Evolutionary conservation across 2,888 invertebrate genomes (phyloP), one percentile per base, ranked within the genome.

Genomic region (Leucozona laternaria): DNA sequence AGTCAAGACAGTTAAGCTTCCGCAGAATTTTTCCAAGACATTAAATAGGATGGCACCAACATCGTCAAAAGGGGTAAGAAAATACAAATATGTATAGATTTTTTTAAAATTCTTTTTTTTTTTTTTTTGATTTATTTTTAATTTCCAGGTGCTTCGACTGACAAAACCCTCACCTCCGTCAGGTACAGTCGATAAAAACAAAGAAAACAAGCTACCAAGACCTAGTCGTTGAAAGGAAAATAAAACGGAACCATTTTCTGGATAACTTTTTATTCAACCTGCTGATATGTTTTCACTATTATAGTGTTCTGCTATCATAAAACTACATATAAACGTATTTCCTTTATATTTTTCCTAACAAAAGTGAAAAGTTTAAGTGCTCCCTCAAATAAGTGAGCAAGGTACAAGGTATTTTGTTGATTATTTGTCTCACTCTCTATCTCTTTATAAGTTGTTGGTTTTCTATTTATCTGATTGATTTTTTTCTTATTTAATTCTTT

Each of bases 181-280:
- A 2, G 25, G 45, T 40, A 17, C 53, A 8, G 22, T 58, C 7
- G 73, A 78, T 22, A 86, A 78, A 53, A 82, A 86, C 37, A 86
- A 86, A 70, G 86, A 86, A n/a, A 86, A 86, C 20, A 81, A 82
- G 15, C 34, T 79, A 6, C 86, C 86, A 13, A 70, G 45, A 43
- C 13, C 78, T 15, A 71, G 64, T 10, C 78, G 78, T 53, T 86
- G 50, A 73, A 28, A 20, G 5, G 0, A 37, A 5, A 13, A 55
- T 28, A 31, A 10, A 58, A 34, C 20, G 15, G 57, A 50, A 25
- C 22, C 28, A 15, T 70, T 11, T 37, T 28, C 4, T 25, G 17
- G 34, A 25, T 50, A 60, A 43, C 62, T 31, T 76, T 76, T 60
- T 8, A 55, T 37, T 43, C 40, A 28, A 66, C 22, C 15, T 60